Evolutionary conservation across 2,113 vertebrate species (phyloP), one percentile per base, ranked within the genome.

Genomic region (Charadrius vociferus): DNA sequence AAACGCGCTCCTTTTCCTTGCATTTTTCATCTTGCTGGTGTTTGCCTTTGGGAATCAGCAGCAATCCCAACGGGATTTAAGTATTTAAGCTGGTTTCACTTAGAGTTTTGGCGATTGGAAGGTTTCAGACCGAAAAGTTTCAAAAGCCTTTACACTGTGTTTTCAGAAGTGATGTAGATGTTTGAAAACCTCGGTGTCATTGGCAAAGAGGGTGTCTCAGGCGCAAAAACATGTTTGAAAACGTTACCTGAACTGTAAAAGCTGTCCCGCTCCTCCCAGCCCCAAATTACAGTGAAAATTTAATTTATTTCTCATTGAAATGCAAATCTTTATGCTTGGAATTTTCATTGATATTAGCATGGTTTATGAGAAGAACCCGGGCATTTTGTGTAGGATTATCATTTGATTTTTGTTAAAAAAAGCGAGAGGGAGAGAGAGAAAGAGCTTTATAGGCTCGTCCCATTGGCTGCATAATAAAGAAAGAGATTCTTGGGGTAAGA

Each of bases 241-340:
- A 72, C 0, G 61, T 91, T 91, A 89, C 77, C 37, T 1, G 0
- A 79, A 52, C 21, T 29, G 83, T 19, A 80, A 90, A 82, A 79
- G 81, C 91, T 78, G 43, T 12, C 22, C 81, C 0, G 3, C 91
- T 96, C 91, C 95, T 96, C 89, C 93, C 95, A 78, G 9, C 59
- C 47, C 73, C 29, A 91, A 97, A 96, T 92, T 93, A 89, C 63
- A 84, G 61, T 3, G 61, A 88, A 93, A 89, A 71, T 81, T 95
- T 96, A 79, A 95, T 96, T 93, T 96, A 17, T 92, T 93, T 93
- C 96, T 97, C 93, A 96, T 93, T 97, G 93, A 95, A 95, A 97
- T 96, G 88, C 95, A 96, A 87, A 95, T 95, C 70, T 77, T 41
- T 58, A 24, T 7, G 52, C 91, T 91, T 89, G 86, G 95, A 85